Evolutionary conservation across 2,113 vertebrate genomes (phyloP).

Genomic region (Chrysochloris asiatica): DNA sequence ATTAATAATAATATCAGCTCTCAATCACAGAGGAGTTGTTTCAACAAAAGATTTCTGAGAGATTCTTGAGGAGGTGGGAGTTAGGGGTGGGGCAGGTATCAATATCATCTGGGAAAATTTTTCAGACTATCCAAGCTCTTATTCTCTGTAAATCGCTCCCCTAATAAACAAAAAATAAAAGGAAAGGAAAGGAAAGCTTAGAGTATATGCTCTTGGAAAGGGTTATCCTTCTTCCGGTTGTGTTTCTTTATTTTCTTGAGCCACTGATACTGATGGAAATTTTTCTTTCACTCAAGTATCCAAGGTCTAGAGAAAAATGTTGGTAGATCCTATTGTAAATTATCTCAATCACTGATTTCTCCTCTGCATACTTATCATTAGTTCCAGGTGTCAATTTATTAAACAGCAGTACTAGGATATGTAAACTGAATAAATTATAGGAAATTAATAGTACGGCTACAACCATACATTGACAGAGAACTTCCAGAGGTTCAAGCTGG

Average conservation of each 20-base stretch:
- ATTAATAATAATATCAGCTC: neutral
- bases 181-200: neutral
- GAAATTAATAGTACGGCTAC: too few species aligned
- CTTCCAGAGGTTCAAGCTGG: too few species aligned
- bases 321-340: neutral
- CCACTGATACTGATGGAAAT: neutral
- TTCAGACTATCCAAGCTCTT: neutral
- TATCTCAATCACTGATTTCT: slow-evolving; percentile 55
- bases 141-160: neutral
- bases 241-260: neutral
- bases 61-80: neutral
- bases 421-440: slow-evolving; percentile 72
- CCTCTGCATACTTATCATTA: slow-evolving; percentile 46
- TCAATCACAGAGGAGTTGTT: neutral
- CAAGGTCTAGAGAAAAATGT: neutral
- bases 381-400: slow-evolving; percentile 67
- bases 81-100: neutral
- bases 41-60: neutral
- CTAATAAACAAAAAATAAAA: neutral
- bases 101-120: neutral
- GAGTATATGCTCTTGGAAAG: neutral
- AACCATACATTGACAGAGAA: too few species aligned
- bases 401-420: slow-evolving; percentile 61
- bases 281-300: neutral
- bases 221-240: neutral